Conservation (phyloP, 2,113 vertebrate species). For the Bubalus kerabau region DNA sequence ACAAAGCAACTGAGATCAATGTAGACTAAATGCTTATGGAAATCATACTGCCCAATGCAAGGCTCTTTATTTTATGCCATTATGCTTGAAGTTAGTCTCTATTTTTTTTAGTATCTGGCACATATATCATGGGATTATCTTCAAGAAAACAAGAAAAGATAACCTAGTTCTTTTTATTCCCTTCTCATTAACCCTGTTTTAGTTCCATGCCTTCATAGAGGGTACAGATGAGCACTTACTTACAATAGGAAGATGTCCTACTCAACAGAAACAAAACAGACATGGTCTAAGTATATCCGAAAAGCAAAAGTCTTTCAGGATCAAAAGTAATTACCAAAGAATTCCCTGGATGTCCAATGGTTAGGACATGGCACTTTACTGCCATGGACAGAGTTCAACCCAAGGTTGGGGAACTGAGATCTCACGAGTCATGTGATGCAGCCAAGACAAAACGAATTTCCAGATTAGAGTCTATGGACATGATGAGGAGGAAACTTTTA, state of each 20-base stretch:
- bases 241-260: background rate
- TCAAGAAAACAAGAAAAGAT: background rate
- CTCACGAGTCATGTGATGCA: background rate
- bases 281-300: background rate
- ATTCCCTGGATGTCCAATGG: background rate
- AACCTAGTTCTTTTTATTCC: background rate
- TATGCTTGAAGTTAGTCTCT: background rate
- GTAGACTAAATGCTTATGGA: background rate
- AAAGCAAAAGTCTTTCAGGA: background rate
- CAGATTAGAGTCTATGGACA: background rate
- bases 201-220: background rate
- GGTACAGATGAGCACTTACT: background rate
- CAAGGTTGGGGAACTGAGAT: background rate
- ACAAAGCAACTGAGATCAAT: background rate
- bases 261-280: background rate
- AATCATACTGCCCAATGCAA: background rate
- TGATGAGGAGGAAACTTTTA: background rate
- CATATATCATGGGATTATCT: background rate
- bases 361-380: background rate
- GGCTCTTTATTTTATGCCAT: background rate
- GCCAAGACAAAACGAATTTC: background rate
- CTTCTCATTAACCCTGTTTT: background rate
- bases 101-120: background rate
- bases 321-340: slow-evolving; percentile 25
- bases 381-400: background rate